These are phyloP conservation scores for Hippocampus kuda DNA, from an alignment of 2,797 vertebrate genomes.

Conservation along the genomic window DNA sequence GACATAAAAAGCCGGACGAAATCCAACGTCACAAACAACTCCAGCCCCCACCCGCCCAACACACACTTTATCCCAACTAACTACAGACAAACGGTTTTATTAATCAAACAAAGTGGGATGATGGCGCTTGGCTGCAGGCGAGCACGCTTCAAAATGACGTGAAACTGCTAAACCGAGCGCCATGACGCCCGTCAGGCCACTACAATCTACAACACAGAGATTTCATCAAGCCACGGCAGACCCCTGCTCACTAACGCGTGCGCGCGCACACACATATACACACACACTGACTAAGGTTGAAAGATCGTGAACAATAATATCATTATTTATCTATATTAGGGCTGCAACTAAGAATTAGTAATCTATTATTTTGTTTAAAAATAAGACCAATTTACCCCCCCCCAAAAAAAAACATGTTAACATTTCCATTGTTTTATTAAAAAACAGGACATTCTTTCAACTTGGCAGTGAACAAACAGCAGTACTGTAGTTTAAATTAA, in stretches of 20 bases:
- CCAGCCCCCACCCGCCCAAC: background rate
- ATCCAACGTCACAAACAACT: background rate
- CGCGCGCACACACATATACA: constrained; percentile 31
- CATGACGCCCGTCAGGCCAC: constrained; percentile 59
- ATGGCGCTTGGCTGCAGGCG: constrained; percentile 59
- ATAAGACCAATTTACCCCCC: too few species aligned
- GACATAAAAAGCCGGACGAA: too few species aligned
- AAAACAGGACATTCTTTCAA: too few species aligned
- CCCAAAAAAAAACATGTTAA: too few species aligned
- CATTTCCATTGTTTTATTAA: too few species aligned
- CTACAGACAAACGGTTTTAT: constrained; percentile 52
- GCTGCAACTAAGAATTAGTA: too few species aligned
- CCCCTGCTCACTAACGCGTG: constrained; percentile 45
- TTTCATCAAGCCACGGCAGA: constrained; percentile 64
- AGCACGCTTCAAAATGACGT: constrained; percentile 12
- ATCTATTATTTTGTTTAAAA: too few species aligned
- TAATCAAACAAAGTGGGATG: constrained; percentile 43
- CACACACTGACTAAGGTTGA: constrained; percentile 8
- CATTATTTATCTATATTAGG: too few species aligned
- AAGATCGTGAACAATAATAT: too few species aligned
- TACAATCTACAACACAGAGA: constrained; percentile 57
- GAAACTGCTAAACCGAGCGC: constrained; percentile 43
- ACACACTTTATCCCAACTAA: background rate
- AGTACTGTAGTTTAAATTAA: too few species aligned
- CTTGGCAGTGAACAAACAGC: too few species aligned